Percentiles rank a stretch among this genome's conserved stretches.
These are phyloP conservation scores for Petrocephalus microphthalmus DNA, from an alignment of 2,113 vertebrate species.

Conservation along the genomic window DNA sequence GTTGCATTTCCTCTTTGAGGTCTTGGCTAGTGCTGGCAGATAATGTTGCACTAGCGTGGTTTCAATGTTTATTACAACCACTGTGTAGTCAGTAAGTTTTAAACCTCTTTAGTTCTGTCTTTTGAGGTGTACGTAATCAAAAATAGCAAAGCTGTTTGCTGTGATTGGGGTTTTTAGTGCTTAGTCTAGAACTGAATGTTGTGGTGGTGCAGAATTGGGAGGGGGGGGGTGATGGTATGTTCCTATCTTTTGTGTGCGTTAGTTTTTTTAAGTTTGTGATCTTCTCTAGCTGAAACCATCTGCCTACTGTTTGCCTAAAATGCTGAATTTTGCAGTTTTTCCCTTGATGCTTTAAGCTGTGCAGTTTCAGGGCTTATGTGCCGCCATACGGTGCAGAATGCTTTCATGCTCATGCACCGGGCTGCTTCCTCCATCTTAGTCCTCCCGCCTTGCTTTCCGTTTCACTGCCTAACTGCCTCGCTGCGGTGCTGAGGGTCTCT, in stretches of 20 bases:
- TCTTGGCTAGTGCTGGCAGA: neutral
- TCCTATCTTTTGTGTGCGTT: neutral
- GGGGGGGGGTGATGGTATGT: neutral
- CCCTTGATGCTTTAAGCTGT: neutral
- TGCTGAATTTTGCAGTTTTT: neutral
- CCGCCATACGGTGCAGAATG: neutral
- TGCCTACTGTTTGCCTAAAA: neutral
- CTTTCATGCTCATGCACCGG: neutral
- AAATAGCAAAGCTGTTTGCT: neutral
- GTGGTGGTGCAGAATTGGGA: neutral
- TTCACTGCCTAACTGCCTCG: neutral
- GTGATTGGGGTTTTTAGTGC: neutral
- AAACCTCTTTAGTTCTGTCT: neutral
- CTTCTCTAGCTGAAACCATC: neutral
- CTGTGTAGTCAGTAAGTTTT: neutral
- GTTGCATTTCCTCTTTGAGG: neutral
- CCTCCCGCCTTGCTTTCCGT: neutral
- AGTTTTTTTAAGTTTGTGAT: neutral
- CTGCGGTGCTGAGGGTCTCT: neutral
- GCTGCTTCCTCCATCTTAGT: neutral
- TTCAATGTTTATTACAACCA: neutral
- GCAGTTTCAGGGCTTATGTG: neutral
- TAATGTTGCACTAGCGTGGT: neutral
- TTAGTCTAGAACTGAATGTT: neutral
- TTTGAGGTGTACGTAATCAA: neutral